Conservation (phyloP, 2,888 invertebrate species). For the Strigamia transsilvanica region DNA sequence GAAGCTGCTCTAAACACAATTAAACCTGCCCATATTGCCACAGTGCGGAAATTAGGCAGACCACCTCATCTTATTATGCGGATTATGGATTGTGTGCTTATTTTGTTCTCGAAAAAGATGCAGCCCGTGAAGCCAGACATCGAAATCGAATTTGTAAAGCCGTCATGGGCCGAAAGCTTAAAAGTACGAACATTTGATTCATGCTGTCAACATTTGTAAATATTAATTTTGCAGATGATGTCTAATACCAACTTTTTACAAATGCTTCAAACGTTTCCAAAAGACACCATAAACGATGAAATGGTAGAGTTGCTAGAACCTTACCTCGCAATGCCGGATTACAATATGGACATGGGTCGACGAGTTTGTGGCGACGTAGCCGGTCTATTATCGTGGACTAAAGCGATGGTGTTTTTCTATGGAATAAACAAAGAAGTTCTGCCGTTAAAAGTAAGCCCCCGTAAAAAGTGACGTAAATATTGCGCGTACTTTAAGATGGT, state of each 20-base stretch:
- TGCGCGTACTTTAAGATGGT: neutral
- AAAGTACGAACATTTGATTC: slow-evolving; percentile 70
- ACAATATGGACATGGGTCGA: slow-evolving; percentile 95
- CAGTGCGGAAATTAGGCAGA: slow-evolving; percentile 90
- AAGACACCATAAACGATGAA: slow-evolving; percentile 96
- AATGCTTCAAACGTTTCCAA: slow-evolving; percentile 92
- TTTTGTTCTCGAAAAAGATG: slow-evolving; percentile 88
- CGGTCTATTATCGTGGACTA: slow-evolving; percentile 93
- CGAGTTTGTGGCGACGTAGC: slow-evolving; percentile 97
- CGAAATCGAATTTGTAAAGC: slow-evolving; percentile 85
- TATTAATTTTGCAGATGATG: slow-evolving; percentile 77
- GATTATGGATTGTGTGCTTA: slow-evolving; percentile 96
- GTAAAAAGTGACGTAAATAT: neutral
- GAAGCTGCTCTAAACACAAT: slow-evolving; percentile 95
- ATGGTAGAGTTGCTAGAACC: slow-evolving; percentile 92
- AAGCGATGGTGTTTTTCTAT: slow-evolving; percentile 94
- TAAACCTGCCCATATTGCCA: slow-evolving; percentile 94
- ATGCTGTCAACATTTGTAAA: neutral
- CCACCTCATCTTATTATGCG: slow-evolving; percentile 96
- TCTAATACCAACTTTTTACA: slow-evolving; percentile 90
- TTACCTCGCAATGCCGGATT: slow-evolving; percentile 95
- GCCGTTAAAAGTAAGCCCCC: slow-evolving; percentile 75
- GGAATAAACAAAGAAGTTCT: slow-evolving; percentile 96
- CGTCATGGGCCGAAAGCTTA: slow-evolving; percentile 95
- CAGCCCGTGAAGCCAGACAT: slow-evolving; percentile 84